Evolutionary conservation across 2,888 invertebrate genomes (phyloP).

Genomic region (Eristalinus sepulchralis): DNA sequence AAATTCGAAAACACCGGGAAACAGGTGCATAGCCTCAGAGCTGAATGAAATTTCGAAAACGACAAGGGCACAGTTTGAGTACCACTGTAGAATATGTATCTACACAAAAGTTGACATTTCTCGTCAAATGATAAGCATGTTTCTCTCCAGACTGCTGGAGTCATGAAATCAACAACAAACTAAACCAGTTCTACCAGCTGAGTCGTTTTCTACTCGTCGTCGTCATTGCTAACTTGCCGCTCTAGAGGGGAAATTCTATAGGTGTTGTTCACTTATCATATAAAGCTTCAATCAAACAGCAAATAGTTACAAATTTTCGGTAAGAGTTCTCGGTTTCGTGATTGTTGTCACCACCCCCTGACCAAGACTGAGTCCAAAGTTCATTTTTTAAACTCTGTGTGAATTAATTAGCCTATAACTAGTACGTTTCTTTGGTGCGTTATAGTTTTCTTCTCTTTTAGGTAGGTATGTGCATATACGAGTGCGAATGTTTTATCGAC

Average conservation of each 20-base stretch:
- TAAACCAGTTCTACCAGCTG: neutral
- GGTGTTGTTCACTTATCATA: neutral
- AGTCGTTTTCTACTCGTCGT: neutral
- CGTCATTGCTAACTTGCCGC: neutral
- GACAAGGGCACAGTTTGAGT: neutral
- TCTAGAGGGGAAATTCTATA: neutral
- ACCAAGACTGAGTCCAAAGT: neutral
- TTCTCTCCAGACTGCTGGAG: neutral
- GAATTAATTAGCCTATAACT: neutral
- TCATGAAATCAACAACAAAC: neutral
- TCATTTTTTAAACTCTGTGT: neutral
- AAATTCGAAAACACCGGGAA: neutral
- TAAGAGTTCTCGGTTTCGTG: neutral
- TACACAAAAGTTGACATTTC: neutral
- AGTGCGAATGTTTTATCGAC: no score
- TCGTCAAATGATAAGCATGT: neutral
- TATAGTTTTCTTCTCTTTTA: neutral
- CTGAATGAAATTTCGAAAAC: neutral
- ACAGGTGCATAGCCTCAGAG: neutral
- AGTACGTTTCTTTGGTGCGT: neutral
- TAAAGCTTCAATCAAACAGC: neutral
- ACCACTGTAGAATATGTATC: neutral
- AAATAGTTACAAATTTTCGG: neutral
- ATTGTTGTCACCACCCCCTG: neutral
- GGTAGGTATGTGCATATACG: neutral